Evolutionary conservation across 1,140 invertebrate species (phyloP), one percentile per base, ranked within the genome.

Genomic region (Brachionus rotundiformis): DNA sequence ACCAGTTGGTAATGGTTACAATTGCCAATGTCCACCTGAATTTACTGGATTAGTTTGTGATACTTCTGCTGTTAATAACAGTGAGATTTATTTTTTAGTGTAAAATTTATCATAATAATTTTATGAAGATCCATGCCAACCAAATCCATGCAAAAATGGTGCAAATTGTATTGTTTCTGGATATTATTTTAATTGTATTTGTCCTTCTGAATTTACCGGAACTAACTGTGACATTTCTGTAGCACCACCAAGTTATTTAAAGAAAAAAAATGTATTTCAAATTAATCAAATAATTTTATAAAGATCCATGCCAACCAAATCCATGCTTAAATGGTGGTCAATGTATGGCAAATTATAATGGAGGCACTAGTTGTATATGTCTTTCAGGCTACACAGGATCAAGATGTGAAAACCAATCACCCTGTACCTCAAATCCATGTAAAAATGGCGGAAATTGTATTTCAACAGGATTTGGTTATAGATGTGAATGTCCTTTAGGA

Each of bases 11-110:
- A 81, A 81, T 59, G 23, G 33, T 3, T 82, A 36, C 33, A 95
- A 94, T 0, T 87, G 86, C 63, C 3, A 71, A 27, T 87, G 86
- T 80, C 83, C 83, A 16, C 82, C 84, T 36, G 85, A 85, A 44
- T 83, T 82, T 68, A 85, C 84, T 71, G 86, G 86, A 5, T 2
- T 11, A 33, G 71, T 83, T 59, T 85, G 84, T 82, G 83, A 83
- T 44, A 82, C 7, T 13, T 11, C 44, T 23, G 25, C 36, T n/a
- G n/a, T 63, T 79, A 29, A 11, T 11, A 39, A 68, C 16, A 36
- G 63, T 68, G 33, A 68, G 33, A 68, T 16, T 7, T 31, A 16
- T 36, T 63, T 27, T 5, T 10, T 27, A 1, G 3, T 0, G 7
- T 68, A 19, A 36, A 63, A 29, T 33, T 63, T 29, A 13, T 19